phyloP scores from a whole-genome alignment of 2,797 vertebrate species.

The Syndactyla subalaris region DNA sequence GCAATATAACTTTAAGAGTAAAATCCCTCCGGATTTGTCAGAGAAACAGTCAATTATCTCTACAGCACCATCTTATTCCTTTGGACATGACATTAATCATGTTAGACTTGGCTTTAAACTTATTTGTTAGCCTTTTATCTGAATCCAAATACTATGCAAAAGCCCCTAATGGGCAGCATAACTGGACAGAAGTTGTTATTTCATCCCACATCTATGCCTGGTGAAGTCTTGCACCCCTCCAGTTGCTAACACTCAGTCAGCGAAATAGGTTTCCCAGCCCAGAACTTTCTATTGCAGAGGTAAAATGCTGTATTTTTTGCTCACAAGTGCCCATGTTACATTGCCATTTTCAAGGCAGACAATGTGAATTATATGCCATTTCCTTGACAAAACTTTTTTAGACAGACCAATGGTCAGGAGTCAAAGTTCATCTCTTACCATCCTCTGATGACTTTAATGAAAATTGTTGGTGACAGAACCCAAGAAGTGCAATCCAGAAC shows the following conservation, averaged over 20 bases:
- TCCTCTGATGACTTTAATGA: constrained; percentile 89
- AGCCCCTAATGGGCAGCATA: background rate
- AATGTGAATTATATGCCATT: background rate
- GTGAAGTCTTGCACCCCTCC: background rate
- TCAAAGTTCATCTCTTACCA: constrained; percentile 81
- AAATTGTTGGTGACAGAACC: constrained; percentile 85
- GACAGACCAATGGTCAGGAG: background rate
- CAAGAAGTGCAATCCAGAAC: constrained; percentile 84
- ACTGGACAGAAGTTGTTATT: background rate
- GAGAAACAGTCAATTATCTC: background rate
- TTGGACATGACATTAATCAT: background rate
- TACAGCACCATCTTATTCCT: background rate
- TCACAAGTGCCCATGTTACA: background rate
- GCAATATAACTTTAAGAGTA: background rate
- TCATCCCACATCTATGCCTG: background rate
- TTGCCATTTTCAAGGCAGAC: background rate
- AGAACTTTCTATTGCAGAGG: background rate
- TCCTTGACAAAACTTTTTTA: background rate
- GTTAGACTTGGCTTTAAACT: background rate
- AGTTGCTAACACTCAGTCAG: background rate
- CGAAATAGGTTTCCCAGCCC: background rate
- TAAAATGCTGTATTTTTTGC: background rate
- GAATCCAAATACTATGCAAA: background rate
- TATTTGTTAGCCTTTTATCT: background rate
- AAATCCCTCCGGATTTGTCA: background rate